phyloP scores from a whole-genome alignment of 2,888 invertebrate species.

The Callosobruchus maculatus region DNA sequence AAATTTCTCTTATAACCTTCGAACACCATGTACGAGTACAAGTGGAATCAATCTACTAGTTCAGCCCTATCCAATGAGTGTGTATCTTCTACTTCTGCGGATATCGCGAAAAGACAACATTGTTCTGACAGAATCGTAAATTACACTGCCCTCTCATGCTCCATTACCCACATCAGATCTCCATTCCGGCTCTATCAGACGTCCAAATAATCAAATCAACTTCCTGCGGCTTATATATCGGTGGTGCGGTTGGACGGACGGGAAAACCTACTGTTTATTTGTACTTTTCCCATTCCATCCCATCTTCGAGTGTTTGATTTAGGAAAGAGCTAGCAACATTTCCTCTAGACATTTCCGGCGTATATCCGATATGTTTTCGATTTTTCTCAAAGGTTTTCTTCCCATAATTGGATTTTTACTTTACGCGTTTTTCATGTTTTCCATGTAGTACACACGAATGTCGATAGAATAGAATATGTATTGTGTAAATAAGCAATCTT shows the following conservation, averaged over 20 bases:
- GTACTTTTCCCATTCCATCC: neutral
- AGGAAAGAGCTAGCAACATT: neutral
- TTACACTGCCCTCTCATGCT: neutral
- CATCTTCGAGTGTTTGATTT: neutral
- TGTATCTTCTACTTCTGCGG: neutral
- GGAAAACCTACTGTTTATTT: neutral
- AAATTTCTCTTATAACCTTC: no score
- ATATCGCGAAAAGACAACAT: neutral
- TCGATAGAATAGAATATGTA: no score
- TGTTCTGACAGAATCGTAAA: neutral
- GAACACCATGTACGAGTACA: no score
- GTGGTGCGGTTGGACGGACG: neutral
- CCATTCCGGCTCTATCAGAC: neutral
- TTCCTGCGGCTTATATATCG: neutral
- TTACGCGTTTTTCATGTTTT: neutral
- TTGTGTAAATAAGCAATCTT: no score
- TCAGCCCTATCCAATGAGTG: neutral
- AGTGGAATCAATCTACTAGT: neutral
- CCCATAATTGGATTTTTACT: neutral
- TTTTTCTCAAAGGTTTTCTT: neutral
- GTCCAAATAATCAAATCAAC: neutral
- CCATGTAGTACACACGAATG: neutral
- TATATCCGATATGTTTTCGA: neutral
- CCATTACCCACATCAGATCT: neutral
- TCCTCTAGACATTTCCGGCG: neutral